Conservation (phyloP, 1,140 invertebrate genomes). For the Drosophila bocqueti region DNA sequence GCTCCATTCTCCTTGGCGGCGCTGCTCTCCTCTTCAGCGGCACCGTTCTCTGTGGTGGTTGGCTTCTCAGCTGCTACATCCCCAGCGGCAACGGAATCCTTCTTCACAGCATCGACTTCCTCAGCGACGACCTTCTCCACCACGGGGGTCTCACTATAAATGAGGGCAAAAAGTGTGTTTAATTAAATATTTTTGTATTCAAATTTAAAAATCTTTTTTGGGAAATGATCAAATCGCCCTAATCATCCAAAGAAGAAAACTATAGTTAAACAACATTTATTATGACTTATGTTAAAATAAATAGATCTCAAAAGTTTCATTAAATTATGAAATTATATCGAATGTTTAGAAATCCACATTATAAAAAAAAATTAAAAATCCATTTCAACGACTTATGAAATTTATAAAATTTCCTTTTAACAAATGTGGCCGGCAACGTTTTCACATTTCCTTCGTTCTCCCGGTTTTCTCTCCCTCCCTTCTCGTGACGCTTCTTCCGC, state of each 20-base stretch:
- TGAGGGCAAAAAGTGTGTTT: background rate
- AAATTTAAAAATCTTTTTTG: background rate
- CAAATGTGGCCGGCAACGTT: constrained; percentile 21
- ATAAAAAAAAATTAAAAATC: background rate
- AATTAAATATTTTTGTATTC: background rate
- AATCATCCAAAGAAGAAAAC: background rate
- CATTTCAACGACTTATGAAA: constrained; percentile 29
- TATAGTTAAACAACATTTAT: background rate
- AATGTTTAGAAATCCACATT: background rate
- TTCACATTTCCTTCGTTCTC: background rate
- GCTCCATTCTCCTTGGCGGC: constrained; percentile 59
- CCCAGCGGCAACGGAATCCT: constrained; percentile 62
- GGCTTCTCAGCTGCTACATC: constrained; percentile 66
- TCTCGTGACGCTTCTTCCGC: constrained; percentile 26
- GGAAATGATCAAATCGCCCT: background rate
- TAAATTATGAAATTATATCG: background rate
- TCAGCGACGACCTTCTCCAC: constrained; percentile 82
- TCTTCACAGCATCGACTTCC: constrained; percentile 81
- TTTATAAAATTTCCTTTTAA: constrained; percentile 14
- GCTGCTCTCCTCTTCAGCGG: constrained; percentile 62
- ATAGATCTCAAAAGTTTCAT: background rate
- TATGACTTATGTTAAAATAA: background rate
- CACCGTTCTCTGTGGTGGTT: constrained; percentile 73
- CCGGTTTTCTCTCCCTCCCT: constrained; percentile 2
- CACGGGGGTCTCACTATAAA: constrained; percentile 78